Base-by-base conservation (phyloP, 2,797 vertebrate genomes). In the Pangasius macronema region DNA sequence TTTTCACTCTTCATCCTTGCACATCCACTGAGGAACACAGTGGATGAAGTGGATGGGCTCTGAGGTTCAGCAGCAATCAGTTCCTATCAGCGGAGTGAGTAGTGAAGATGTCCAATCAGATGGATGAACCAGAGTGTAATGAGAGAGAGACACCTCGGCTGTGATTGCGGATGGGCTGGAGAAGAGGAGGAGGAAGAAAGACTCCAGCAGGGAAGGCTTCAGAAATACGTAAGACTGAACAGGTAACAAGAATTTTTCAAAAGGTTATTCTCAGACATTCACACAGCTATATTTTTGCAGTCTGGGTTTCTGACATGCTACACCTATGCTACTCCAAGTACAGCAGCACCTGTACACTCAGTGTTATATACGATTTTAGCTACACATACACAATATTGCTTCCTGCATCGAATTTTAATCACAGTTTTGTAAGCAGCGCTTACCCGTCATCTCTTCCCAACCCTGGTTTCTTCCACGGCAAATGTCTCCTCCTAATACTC, bases 121-220 rank as follows among this genome's bases (percentile, higher is more conserved):
- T 59, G 77, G 63, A 86, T 80, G 82, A 82, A 87, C 77, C 57
- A 46, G 75, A 3, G 53, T 59, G 85, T 87, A 87, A 84, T 68
- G 77, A 76, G 51, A 63, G 24, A 18, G 79, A 85, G 57, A 77
- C 24, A 87, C 20, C 51, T 53, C 53, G 0, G 5, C 63, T 20
- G 20, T 83, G 73, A 84, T 84, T 79, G 86, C 36, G 30, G n/a
- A 94, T 94, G 93, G 87, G 53, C 76, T 53, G 87, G 92, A 91
- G 73, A 90, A 87, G 20, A 91, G 81, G 89, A 88, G n/a, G 10
- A 33, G 33, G 53, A 67, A 49, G 20, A n/a, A 36, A 77, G 6
- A 16, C 67, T 18, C 79, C 39, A 33, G 57, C 39, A 46, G 68
- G 61, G 55, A 86, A 82, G 80, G 2, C 9, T 57, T 68, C 36